Evolutionary conservation across 2,888 invertebrate genomes (phyloP).

Genomic region (Eupithecia pulchellata): DNA sequence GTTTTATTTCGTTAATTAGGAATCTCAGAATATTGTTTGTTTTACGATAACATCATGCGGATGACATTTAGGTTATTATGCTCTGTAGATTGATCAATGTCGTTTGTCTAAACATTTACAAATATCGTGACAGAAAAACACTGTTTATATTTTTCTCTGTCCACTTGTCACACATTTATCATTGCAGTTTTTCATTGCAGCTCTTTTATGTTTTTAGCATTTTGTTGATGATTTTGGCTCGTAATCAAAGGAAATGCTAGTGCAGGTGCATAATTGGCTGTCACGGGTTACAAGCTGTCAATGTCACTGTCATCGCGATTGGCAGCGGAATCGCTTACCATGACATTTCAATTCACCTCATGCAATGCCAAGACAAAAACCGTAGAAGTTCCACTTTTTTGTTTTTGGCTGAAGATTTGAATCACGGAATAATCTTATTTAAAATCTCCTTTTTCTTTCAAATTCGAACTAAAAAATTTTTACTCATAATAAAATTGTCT

Average conservation of each 20-base stretch:
- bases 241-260: slow-evolving; percentile 7
- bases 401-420: neutral
- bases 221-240: slow-evolving; percentile 19
- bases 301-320: slow-evolving; percentile 21
- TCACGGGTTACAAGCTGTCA: slow-evolving; percentile 28
- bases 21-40: slow-evolving; percentile 42
- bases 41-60: slow-evolving; percentile 34
- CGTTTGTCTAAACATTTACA: slow-evolving; percentile 16
- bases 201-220: slow-evolving; percentile 13
- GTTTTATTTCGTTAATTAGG: slow-evolving; percentile 44
- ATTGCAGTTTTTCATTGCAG: slow-evolving; percentile 24
- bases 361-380: neutral
- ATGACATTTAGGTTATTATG: slow-evolving; percentile 30
- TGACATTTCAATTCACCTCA: slow-evolving; percentile 9
- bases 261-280: slow-evolving; percentile 32
- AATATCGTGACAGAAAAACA: slow-evolving; percentile 23
- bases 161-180: slow-evolving; percentile 26
- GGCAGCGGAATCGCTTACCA: slow-evolving; percentile 9
- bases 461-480: neutral
- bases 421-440: neutral
- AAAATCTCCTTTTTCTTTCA: neutral
- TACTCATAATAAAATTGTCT: neutral
- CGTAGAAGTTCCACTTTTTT: neutral
- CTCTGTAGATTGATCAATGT: slow-evolving; percentile 33
- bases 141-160: slow-evolving; percentile 33